Evolutionary conservation across 2,888 invertebrate species (phyloP).

Genomic region (Drosophila anomelani): DNA sequence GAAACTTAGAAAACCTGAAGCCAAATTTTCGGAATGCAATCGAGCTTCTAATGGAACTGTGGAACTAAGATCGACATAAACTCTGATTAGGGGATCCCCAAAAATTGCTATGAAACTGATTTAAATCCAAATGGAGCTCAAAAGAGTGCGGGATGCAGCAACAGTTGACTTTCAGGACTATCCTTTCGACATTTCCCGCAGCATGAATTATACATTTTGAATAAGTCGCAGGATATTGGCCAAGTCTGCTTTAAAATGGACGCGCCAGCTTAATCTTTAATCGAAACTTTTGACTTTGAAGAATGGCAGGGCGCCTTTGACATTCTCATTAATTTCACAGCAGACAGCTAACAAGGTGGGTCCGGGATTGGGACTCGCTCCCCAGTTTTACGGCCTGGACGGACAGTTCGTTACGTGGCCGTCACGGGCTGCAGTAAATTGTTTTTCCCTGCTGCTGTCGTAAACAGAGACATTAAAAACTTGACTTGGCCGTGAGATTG

Average conservation of each 20-base stretch:
- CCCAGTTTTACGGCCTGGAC: slow-evolving; percentile 23
- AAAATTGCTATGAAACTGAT: not conserved
- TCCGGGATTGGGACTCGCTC: not conserved
- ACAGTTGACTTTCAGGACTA: slow-evolving; percentile 38
- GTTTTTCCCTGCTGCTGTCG: slow-evolving; percentile 39
- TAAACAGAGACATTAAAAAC: slow-evolving; percentile 40
- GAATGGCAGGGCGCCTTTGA: slow-evolving; percentile 38
- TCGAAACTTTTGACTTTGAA: slow-evolving; percentile 52
- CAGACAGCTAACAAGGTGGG: slow-evolving; percentile 22
- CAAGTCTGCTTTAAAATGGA: slow-evolving; percentile 14
- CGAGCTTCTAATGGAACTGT: not conserved
- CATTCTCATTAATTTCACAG: slow-evolving; percentile 52
- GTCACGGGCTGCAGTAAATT: slow-evolving; percentile 33
- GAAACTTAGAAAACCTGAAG: not conserved
- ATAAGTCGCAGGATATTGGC: slow-evolving; percentile 24
- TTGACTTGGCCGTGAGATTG: slow-evolving; percentile 32
- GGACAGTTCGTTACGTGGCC: slow-evolving; percentile 26
- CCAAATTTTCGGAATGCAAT: slow-evolving; percentile 5
- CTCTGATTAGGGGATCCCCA: not conserved
- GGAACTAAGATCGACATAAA: too few species aligned
- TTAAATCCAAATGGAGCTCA: not conserved
- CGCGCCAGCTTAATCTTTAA: slow-evolving; percentile 43
- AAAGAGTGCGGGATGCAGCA: slow-evolving; percentile 4
- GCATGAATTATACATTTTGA: slow-evolving; percentile 28
- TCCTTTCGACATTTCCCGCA: slow-evolving; percentile 5